Percentiles rank a stretch among this genome's conserved stretches.
Evolutionary conservation across 2,113 vertebrate species (phyloP).

Genomic region (Oriolus oriolus): DNA sequence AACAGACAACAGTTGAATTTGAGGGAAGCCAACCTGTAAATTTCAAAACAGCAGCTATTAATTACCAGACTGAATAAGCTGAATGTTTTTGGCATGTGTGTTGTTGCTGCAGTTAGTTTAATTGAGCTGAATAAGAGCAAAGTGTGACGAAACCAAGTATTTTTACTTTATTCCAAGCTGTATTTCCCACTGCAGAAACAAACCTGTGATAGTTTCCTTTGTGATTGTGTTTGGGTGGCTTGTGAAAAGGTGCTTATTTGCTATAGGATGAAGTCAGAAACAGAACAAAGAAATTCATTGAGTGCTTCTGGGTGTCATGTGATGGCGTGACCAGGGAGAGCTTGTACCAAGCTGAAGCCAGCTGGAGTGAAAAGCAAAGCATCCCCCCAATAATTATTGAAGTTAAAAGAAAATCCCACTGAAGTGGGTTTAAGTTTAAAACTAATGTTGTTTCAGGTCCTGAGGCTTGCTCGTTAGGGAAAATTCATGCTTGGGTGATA

Average conservation of each 20-base stretch:
- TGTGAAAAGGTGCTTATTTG: slow-evolving; percentile 8
- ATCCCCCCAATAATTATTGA: not conserved
- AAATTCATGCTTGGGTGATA: not conserved
- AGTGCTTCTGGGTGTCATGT: not conserved
- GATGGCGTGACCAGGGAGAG: slow-evolving; percentile 7
- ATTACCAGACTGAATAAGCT: not conserved
- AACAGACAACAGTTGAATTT: not conserved
- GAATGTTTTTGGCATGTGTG: not conserved
- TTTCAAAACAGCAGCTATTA: not conserved
- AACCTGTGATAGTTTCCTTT: not conserved
- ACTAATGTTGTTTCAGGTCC: not conserved
- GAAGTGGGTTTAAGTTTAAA: not conserved
- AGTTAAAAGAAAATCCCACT: not conserved
- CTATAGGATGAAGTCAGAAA: slow-evolving; percentile 48
- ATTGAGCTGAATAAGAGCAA: not conserved
- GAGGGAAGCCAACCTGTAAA: not conserved
- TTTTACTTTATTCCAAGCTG: not conserved
- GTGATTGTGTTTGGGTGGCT: not conserved
- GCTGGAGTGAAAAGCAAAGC: not conserved
- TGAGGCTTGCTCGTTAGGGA: not conserved
- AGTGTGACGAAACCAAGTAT: not conserved
- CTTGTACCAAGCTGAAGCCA: slow-evolving; percentile 36
- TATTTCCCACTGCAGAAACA: not conserved
- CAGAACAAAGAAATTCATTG: slow-evolving; percentile 25
- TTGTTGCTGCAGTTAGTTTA: not conserved